A percentile compares a stretch with the other conserved stretches of the same genome.
Conservation (phyloP, 1,140 invertebrate species). For the Mya arenaria region DNA sequence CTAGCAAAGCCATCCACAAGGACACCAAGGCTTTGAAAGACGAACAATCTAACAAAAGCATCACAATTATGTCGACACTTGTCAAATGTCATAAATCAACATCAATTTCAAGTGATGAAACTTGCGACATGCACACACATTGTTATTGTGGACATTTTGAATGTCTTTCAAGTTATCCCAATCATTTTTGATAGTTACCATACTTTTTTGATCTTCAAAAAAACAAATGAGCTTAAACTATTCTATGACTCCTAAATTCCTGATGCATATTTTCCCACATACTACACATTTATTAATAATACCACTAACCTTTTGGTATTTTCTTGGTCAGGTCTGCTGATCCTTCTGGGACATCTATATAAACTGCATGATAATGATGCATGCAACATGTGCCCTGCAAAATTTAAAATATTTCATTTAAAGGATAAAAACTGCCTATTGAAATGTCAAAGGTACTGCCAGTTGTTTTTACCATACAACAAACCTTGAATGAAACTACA, state of each 20-base stretch:
- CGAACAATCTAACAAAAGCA: neutral
- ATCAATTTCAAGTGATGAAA: neutral
- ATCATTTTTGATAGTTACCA: neutral
- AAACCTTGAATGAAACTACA: too few relatives aligned
- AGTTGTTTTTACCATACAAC: too few relatives aligned
- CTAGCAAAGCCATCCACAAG: too few relatives aligned
- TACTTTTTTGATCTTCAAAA: neutral
- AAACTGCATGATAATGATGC: constrained; percentile 68
- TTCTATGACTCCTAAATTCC: too few relatives aligned
- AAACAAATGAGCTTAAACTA: neutral
- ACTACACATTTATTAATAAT: too few relatives aligned
- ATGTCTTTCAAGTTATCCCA: neutral
- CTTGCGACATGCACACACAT: neutral
- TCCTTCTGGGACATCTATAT: constrained; percentile 65
- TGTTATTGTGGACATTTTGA: constrained; percentile 1
- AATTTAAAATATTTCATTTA: too few relatives aligned
- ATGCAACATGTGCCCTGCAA: constrained; percentile 71
- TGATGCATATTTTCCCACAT: too few relatives aligned
- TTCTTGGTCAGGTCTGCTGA: constrained; percentile 70
- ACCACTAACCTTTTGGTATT: constrained; percentile 79
- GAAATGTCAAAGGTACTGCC: too few relatives aligned
- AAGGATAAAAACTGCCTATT: too few relatives aligned
- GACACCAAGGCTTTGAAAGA: too few relatives aligned
- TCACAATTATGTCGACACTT: neutral
- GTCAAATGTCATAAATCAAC: neutral